phyloP scores from a whole-genome alignment of 2,113 vertebrate genomes.

The Phrynocephalus versicolor region DNA sequence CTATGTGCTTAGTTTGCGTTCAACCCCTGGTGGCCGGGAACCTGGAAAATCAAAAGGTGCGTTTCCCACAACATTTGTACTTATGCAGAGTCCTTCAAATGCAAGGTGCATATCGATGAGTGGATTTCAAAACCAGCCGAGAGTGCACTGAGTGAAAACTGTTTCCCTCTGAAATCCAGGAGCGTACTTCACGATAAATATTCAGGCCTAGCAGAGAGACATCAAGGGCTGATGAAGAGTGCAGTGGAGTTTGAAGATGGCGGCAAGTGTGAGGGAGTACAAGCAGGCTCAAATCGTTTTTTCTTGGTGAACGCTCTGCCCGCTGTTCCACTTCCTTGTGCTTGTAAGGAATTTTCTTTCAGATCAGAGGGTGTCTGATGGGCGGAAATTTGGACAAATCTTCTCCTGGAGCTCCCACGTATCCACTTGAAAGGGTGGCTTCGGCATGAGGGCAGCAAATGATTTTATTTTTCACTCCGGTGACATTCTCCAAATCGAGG shows the following conservation, averaged over 20 bases:
- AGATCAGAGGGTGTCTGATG: neutral
- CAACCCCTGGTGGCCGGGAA: neutral
- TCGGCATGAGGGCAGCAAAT: neutral
- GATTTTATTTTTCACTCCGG: neutral
- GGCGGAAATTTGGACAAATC: neutral
- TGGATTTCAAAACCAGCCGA: neutral
- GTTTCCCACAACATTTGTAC: neutral
- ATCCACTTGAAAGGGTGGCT: neutral
- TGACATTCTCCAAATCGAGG: neutral
- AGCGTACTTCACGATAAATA: constrained; percentile 32
- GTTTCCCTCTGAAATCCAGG: neutral
- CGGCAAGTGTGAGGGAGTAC: constrained; percentile 3
- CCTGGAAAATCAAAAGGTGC: neutral
- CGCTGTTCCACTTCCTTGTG: constrained; percentile 12
- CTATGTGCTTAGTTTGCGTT: neutral
- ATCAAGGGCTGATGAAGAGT: constrained; percentile 33
- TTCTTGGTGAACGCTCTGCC: constrained; percentile 35
- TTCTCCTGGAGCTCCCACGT: neutral
- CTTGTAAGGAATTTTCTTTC: neutral
- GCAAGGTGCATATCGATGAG: neutral
- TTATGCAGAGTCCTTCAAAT: neutral
- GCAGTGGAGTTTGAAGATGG: constrained; percentile 13
- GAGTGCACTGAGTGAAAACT: neutral
- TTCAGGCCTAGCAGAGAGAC: neutral
- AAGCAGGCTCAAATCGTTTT: constrained; percentile 7